Evolutionary conservation across 2,797 vertebrate genomes (phyloP), one percentile per base, ranked within the genome.

Genomic region (Phrynocephalus forsythii): DNA sequence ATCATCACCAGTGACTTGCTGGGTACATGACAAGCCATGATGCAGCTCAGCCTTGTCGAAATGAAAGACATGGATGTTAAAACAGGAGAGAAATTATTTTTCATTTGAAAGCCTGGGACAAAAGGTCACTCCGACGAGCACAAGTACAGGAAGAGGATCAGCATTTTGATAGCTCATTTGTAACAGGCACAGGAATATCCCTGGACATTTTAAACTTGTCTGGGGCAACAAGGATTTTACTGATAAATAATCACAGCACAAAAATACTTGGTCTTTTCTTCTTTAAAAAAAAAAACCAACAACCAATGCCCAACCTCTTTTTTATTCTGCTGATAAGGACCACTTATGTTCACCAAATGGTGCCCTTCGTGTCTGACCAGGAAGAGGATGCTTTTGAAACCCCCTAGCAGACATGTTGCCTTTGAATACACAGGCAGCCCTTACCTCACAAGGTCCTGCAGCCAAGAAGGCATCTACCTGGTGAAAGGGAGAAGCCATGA

Each of bases 161-260:
- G 5, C 88, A 93, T 90, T 92, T 82, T 95, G 93, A 90, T 83
- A 48, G 92, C 93, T 89, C 83, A 88, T 79, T 83, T 90, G 44
- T 83, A 93, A 92, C 89, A 91, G 88, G 73, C 75, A 44, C 24
- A 84, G 38, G 60, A 83, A 89, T 92, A 91, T 94, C 89, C 90
- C 50, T 63, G 87, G 90, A 91, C 52, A 24, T 69, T 81, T 92
- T 20, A 73, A 79, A 87, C 68, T 50, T 88, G 13, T 56, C 87
- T 79, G n/a, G 88, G 89, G 88, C 91, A 87, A 91, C 91, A 87
- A 83, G 80, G 88, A 6, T 18, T 79, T 82, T 60, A 3, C 73
- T 85, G 68, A 75, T 92, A 83, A 90, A 10, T 71, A 76, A 75
- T 88, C 71, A 68, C 85, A 82, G 28, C 3, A 18, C 0, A 60